Evolutionary conservation across 2,888 invertebrate genomes (phyloP), one percentile per base, ranked within the genome.

Genomic region (Schizaphis graminum): DNA sequence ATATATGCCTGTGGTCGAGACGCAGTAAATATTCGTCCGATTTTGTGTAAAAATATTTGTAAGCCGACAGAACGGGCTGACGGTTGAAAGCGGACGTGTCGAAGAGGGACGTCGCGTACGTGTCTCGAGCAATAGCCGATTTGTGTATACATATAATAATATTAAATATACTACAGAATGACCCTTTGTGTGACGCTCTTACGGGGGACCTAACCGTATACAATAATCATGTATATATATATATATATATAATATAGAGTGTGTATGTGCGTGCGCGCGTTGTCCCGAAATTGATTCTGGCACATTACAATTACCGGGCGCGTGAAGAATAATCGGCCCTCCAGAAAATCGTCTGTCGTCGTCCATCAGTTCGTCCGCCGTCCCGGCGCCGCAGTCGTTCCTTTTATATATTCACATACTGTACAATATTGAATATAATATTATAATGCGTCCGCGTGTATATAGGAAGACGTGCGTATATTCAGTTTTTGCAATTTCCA

Each of bases 261-360:
- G 57, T 67, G 47, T n/a, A 11, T 90, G n/a, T 10, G 53, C 53
- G 49, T 21, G 87, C 53, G 67, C 26, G 1, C 91, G 91, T 67
- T 24, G 41, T 92, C 44, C 77, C 93, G 90, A 93, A 90, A 93
- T 93, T 85, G 93, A 93, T 93, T 93, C 93, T 93, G 93, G 93
- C 93, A 47, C 89, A 85, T 85, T 93, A 93, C 93, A 61, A 90
- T 93, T 93, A 89, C 77, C 67, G n/a, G 85, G 91, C n/a, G 56
- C 13, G 56, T 44, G 53, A 77, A 93, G 77, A 93, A 77, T 77
- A 77, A 93, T n/a, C 44, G 56, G 89, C 56, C 93, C 93, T 93
- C 89, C 89, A 93, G 57, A 89, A 92, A 89, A 89, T 93, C 84
- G 56, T 67, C 47, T 35, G 85, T 26, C 53, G 28, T 44, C 86